Evolutionary conservation across 2,113 vertebrate species (phyloP), one percentile per base, ranked within the genome.

Genomic region (Siphamia tubifer): DNA sequence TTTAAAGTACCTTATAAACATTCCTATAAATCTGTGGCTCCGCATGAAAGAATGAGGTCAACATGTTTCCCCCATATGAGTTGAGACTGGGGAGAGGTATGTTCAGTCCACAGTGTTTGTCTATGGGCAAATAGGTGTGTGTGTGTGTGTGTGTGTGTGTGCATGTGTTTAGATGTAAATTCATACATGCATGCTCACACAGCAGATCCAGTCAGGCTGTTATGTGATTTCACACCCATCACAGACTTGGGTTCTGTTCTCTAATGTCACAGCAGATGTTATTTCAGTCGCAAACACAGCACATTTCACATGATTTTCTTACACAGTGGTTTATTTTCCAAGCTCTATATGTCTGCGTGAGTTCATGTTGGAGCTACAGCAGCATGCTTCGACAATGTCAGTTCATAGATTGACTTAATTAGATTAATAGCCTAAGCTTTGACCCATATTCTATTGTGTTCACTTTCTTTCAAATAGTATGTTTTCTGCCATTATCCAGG

Each of bases 1-100:
- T 21, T 31, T 17, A 56, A 36, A 16, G 30, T 28, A 27, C 63
- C 61, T 64, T 34, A 27, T 15, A 45, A 86, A 77, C 56, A 69
- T 54, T 68, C 66, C 63, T 45, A 19, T 81, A 77, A 81, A 74
- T 79, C 24, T 65, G 42, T 39, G 72, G 35, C 68, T 62, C 36
- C 32, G 2, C 24, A 71, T 86, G 82, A 88, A 87, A 85, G 81
- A 87, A 90, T 86, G 78, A 84, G 83, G 85, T 76, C 81, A 82
- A 63, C 80, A 36, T 69, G 49, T 82, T 82, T 74, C 45, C 68
- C 75, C 72, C 73, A 57, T 65, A 52, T 56, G 68, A 54, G 58
- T 20, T 39, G 57, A 58, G 77, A 71, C 48, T n/a, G 13, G 30
- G 45, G 47, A 62, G 67, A 73, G 36, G 66, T 55, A 11, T 56